These are phyloP conservation scores for Cyprinodon diabolis DNA, from an alignment of 2,797 vertebrate genomes.

Conservation along the genomic window DNA sequence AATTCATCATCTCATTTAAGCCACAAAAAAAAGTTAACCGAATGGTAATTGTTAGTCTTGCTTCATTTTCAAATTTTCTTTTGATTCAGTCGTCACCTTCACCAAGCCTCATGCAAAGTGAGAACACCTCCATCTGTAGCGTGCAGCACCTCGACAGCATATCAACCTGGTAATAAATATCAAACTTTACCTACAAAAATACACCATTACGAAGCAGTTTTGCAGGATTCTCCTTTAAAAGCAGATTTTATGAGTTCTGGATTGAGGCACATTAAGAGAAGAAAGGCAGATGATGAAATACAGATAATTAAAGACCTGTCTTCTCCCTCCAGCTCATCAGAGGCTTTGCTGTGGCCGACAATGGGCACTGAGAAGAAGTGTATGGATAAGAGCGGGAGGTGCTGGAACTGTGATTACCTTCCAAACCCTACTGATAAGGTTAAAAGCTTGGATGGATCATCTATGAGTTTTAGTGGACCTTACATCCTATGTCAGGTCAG, in stretches of 20 bases:
- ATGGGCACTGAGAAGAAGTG: not conserved
- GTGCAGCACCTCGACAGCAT: slow-evolving; percentile 49
- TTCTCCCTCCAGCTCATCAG: slow-evolving; percentile 52
- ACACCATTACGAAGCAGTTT: not conserved
- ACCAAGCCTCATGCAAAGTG: slow-evolving; percentile 35
- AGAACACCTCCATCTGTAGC: slow-evolving; percentile 57
- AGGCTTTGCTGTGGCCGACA: slow-evolving; percentile 20
- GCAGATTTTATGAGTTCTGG: not conserved
- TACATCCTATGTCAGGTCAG: slow-evolving; percentile 78
- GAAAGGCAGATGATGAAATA: not conserved
- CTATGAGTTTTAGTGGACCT: slow-evolving; percentile 75
- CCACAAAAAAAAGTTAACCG: no score
- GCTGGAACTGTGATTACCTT: slow-evolving; percentile 26
- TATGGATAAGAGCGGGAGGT: slow-evolving; percentile 26
- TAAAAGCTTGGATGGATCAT: slow-evolving; percentile 39
- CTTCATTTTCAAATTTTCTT: slow-evolving; percentile 6
- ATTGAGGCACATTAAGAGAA: not conserved
- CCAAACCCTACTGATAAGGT: slow-evolving; percentile 9
- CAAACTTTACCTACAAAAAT: not conserved
- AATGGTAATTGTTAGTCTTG: not conserved
- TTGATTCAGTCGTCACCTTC: slow-evolving; percentile 25
- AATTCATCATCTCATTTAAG: no score
- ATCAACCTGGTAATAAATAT: slow-evolving; percentile 46
- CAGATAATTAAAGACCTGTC: not conserved
- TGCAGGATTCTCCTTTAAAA: not conserved